phyloP scores from a whole-genome alignment of 2,797 vertebrate genomes.

The Phoebastria nigripes region DNA sequence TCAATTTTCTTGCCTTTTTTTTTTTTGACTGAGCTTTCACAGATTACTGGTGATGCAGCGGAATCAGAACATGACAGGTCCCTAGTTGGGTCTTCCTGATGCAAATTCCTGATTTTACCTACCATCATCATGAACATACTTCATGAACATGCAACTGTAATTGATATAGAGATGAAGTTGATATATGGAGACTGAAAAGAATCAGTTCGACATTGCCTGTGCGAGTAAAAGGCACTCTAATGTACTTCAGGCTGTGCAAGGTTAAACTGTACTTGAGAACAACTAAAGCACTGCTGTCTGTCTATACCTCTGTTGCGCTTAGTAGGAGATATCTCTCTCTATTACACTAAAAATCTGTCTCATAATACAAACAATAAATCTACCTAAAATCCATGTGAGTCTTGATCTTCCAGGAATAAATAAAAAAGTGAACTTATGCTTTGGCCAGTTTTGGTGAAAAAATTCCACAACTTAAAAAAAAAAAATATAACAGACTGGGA shows the following conservation, averaged over 20 bases:
- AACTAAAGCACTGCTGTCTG: background rate
- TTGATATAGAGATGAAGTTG: background rate
- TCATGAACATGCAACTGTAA: background rate
- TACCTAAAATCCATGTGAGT: background rate
- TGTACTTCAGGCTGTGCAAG: background rate
- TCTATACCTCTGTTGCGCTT: background rate
- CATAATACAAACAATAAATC: background rate
- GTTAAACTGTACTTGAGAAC: background rate
- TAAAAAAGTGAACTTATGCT: background rate
- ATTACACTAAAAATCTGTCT: background rate
- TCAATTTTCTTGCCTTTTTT: background rate
- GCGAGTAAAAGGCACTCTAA: background rate
- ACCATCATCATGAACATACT: background rate
- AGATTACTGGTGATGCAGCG: background rate
- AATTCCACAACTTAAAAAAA: background rate
- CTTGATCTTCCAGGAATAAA: background rate
- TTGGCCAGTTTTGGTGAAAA: background rate
- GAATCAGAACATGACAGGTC: background rate
- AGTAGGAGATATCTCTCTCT: background rate
- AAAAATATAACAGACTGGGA: background rate
- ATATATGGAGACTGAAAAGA: background rate
- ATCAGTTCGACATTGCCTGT: background rate
- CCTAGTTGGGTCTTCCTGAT: background rate
- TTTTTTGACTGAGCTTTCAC: background rate
- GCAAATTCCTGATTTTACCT: background rate